Conservation (phyloP, 2,113 vertebrate genomes). For the Halichoerus grypus region DNA sequence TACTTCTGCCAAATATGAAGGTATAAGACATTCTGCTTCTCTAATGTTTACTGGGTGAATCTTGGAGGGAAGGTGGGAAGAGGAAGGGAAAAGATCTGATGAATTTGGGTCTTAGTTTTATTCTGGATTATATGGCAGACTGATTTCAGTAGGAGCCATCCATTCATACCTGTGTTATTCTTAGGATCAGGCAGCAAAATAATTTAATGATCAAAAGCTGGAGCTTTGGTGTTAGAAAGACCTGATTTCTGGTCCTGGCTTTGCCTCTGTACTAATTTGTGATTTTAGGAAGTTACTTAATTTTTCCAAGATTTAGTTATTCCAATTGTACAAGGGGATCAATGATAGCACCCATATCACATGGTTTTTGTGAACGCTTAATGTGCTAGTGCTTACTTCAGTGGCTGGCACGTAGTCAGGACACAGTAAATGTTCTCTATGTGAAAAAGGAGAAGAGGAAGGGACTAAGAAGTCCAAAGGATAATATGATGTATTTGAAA, state of each 20-base stretch:
- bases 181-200: constrained; percentile 19
- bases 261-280: background rate
- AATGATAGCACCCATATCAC: background rate
- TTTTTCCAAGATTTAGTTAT: background rate
- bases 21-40: constrained; percentile 15
- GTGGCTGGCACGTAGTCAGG: background rate
- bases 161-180: background rate
- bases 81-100: background rate
- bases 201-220: constrained; percentile 31
- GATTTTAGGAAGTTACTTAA: background rate
- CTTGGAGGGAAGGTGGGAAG: background rate
- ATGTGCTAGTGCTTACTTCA: background rate
- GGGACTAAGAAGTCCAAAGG: background rate
- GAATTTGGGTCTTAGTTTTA: constrained; percentile 37
- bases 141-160: constrained; percentile 15
- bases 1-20: constrained; percentile 50
- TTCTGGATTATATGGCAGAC: constrained; percentile 21
- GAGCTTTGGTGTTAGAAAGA: background rate
- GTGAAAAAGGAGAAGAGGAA: background rate
- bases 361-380: background rate
- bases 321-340: background rate
- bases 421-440: background rate
- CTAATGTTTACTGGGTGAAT: background rate
- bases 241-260: background rate
- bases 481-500: background rate